Base-by-base conservation (phyloP, 2,797 vertebrate species). In the Setipinna tenuifilis region DNA sequence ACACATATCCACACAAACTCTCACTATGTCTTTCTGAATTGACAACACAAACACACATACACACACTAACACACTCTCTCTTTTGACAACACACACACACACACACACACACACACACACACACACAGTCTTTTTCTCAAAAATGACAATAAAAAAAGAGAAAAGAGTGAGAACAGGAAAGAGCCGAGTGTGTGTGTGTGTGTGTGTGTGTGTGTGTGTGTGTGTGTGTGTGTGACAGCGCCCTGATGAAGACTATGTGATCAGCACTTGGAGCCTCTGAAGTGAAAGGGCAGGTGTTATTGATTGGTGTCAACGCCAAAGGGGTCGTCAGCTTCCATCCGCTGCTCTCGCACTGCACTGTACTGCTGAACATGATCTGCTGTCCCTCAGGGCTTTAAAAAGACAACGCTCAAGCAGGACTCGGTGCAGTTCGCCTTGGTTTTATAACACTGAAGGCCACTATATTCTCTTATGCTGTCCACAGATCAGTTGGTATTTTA, bases 301-400 rank as follows among this genome's bases (percentile, higher is more conserved):
- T 85, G 75, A 85, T 87, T 62, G 83, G 44, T 80, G 44, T 62
- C 68, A 46, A 48, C 61, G 85, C 17, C n/a, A 50, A 68, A 85
- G 78, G 61, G 44, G 75, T 82, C 81, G 46, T 25, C 83, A 59
- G 54, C 80, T 62, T 85, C 65, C 35, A 78, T 19, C 71, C 35
- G 35, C 71, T 35, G 41, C 35, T 44, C 71, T 31, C 6, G 35
- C 35, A 78, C 12, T 78, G 17, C 35, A 9, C 68, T 75, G 28
- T 75, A 41, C 3, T 75, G 71, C 71, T 78, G 71, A 78, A 78
- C 35, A 78, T 78, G 71, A 78, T 78, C 71, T 78, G 71, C 14
- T 31, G 17, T 78, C 71, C 71, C 71, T 44, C 6, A 19, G 71
- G 71, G 19, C 1, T 19, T 17, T 21, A 44, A 21, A 61, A 61